phyloP scores from a whole-genome alignment of 2,113 vertebrate species.

The Ceyx melanurus region DNA sequence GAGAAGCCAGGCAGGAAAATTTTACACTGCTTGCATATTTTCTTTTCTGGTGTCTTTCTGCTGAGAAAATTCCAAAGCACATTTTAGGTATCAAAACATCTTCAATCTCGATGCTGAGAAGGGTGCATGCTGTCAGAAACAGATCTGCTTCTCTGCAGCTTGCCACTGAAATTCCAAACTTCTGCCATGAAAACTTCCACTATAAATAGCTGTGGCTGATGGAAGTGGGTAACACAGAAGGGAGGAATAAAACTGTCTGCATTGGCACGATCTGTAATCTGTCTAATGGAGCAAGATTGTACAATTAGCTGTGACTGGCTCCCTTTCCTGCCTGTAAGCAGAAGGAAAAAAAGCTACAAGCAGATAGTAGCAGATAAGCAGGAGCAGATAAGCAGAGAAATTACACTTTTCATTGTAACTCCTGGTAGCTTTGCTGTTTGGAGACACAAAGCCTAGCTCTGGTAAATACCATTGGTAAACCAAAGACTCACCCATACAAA shows the following conservation, averaged over 20 bases:
- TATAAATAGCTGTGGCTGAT: not conserved
- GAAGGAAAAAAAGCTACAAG: not conserved
- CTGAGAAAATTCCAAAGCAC: not conserved
- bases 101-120: not conserved
- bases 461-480: not conserved
- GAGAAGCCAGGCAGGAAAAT: not conserved
- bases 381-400: not conserved
- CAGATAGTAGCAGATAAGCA: not conserved
- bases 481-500: not conserved
- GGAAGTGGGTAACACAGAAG: not conserved
- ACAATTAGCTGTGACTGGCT: not conserved
- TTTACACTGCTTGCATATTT: not conserved
- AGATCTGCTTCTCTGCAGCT: not conserved
- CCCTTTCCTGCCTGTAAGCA: not conserved
- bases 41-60: not conserved
- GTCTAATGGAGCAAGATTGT: conserved; percentile 29
- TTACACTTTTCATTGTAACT: not conserved
- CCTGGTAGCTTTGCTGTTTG: not conserved
- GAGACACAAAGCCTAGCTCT: not conserved
- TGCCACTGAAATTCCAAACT: not conserved
- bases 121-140: not conserved
- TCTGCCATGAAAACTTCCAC: not conserved
- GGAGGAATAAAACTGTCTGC: conserved; percentile 3
- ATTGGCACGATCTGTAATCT: not conserved
- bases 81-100: not conserved